These are phyloP conservation scores for Plumapathes pennacea DNA, from an alignment of 92 coral and sea anemone genomes.

Conservation along the genomic window DNA sequence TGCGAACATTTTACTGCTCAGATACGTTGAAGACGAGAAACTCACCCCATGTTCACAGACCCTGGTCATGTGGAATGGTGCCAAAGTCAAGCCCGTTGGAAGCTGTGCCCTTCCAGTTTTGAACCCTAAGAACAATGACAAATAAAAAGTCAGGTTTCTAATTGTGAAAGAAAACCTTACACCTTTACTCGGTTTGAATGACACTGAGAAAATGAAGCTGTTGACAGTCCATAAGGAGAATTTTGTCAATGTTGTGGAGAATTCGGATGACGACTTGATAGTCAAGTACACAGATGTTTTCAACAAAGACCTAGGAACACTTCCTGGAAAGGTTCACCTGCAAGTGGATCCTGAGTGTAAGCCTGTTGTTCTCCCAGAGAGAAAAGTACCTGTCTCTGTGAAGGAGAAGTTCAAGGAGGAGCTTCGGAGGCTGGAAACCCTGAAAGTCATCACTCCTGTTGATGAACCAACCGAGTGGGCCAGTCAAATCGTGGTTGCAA, in stretches of 20 bases:
- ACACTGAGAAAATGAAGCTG: conserved; percentile 29
- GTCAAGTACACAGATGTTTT: conserved; percentile 32
- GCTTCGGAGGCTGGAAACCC: conserved; percentile 10
- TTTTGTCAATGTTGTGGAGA: conserved; percentile 16
- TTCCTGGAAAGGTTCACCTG: conserved; percentile 42
- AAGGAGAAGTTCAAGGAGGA: conserved; percentile 21
- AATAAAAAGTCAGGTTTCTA: conserved; percentile 28
- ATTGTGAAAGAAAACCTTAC: conserved; percentile 31
- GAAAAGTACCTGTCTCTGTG: conserved; percentile 30
- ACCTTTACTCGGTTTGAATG: conserved; percentile 18
- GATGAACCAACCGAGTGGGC: too few species aligned
- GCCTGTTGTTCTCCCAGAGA: conserved; percentile 16
- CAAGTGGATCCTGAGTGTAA: conserved; percentile 15
- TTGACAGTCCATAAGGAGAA: conserved; percentile 41
- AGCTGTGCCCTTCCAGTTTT: conserved; percentile 10
- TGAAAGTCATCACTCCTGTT: conserved; percentile 24
- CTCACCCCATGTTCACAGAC: conserved; percentile 23
- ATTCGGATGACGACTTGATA: conserved; percentile 4
- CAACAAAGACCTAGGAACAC: conserved; percentile 20
- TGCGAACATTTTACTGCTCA: too few species aligned
- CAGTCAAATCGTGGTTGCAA: too few species aligned
- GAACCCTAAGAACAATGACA: conserved; percentile 22
- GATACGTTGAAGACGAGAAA: conserved; percentile 7
- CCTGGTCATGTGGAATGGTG: conserved; percentile 34
- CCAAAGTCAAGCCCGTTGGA: conserved; percentile 25